These are phyloP conservation scores for Pherbina coryleti DNA, from an alignment of 2,888 invertebrate species.

Conservation along the genomic window DNA sequence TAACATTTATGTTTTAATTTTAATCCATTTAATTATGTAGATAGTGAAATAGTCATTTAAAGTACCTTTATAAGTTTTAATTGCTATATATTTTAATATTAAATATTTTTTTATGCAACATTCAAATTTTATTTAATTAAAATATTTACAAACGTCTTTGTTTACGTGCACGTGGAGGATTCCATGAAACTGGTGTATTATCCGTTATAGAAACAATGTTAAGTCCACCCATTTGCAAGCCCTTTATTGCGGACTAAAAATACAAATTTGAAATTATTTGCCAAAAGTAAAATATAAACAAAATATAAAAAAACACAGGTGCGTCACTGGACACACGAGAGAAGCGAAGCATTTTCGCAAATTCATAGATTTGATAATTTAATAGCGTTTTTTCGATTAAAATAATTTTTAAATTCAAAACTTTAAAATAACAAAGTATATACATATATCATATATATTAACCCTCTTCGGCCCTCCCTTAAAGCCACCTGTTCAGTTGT, in stretches of 20 bases:
- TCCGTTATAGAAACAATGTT: slow-evolving; percentile 95
- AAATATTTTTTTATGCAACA: neutral
- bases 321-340: no score
- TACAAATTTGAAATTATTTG: neutral
- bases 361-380: slow-evolving; percentile 18
- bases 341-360: no score
- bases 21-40: neutral
- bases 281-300: neutral
- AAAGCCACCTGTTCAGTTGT: no score
- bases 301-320: no score
- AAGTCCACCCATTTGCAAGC: slow-evolving; percentile 91
- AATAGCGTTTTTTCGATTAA: no score
- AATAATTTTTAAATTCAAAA: no score
- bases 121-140: neutral
- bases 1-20: slow-evolving; percentile 29
- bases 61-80: slow-evolving; percentile 42
- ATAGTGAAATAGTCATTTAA: slow-evolving; percentile 27
- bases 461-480: no score
- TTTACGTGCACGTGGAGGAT: slow-evolving; percentile 86
- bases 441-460: no score
- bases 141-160: slow-evolving; percentile 81
- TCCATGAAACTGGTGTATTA: slow-evolving; percentile 85
- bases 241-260: slow-evolving; percentile 90
- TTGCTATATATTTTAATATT: slow-evolving; percentile 10
- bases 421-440: no score